These are phyloP conservation scores for Noctua comes DNA, from an alignment of 2,888 invertebrate genomes.

Conservation along the genomic window DNA sequence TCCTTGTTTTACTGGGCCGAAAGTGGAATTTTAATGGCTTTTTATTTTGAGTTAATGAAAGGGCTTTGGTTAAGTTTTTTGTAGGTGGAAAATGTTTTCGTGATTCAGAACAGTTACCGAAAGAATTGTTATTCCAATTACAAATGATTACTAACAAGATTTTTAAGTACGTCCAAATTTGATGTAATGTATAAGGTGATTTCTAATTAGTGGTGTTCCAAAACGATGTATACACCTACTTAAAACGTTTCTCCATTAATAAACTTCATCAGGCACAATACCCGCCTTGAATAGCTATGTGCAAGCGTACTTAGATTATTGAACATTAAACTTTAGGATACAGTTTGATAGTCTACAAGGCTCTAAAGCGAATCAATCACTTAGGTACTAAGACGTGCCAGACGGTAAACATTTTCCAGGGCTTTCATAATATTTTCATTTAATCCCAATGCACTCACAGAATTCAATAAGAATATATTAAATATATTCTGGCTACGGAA, in stretches of 20 bases:
- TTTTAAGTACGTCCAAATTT: neutral
- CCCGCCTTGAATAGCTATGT: neutral
- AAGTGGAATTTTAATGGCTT: constrained; percentile 64
- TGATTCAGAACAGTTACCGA: neutral
- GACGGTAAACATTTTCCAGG: constrained; percentile 3
- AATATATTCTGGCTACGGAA: constrained; percentile 29
- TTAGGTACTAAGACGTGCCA: neutral
- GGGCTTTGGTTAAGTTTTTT: neutral
- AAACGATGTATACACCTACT: neutral
- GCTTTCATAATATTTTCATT: constrained; percentile 15
- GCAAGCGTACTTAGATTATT: neutral
- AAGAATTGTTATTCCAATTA: neutral
- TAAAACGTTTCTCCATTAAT: neutral
- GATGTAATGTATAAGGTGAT: neutral
- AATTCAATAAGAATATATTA: constrained; percentile 42
- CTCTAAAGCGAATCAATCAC: constrained; percentile 19
- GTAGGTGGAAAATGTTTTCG: neutral
- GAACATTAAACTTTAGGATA: constrained; percentile 1
- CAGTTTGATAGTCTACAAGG: neutral
- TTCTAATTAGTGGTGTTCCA: neutral
- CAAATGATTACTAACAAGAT: neutral
- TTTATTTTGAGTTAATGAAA: constrained; percentile 24
- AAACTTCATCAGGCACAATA: neutral
- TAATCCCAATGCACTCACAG: constrained; percentile 42
- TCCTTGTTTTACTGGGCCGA: constrained; percentile 70